phyloP scores from a whole-genome alignment of 1,140 invertebrate genomes.

The Cyclargus thomasi region DNA sequence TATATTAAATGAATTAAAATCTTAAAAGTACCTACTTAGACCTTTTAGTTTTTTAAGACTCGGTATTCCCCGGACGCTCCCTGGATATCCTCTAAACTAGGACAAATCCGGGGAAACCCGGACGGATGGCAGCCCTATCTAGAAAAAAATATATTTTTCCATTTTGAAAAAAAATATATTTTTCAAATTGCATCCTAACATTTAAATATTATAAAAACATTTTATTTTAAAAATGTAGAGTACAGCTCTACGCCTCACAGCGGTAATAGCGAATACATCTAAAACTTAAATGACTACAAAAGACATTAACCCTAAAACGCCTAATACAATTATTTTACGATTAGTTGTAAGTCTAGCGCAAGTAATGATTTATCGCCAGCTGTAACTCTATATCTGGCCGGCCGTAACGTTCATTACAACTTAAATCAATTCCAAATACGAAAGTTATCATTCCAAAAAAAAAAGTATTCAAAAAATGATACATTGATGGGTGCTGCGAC shows the following conservation, averaged over 20 bases:
- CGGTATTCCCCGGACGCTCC: no score
- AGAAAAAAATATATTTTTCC: no score
- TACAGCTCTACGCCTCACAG: neutral
- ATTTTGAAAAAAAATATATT: no score
- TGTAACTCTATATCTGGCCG: neutral
- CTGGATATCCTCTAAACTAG: no score
- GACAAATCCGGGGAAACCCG: no score
- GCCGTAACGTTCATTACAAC: neutral
- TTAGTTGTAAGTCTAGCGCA: neutral
- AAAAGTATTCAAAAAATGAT: constrained; percentile 31
- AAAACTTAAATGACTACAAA: neutral
- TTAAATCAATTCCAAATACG: constrained; percentile 6
- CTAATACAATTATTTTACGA: constrained; percentile 3
- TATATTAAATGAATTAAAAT: no score
- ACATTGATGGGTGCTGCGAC: constrained; percentile 20
- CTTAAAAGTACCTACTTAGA: no score
- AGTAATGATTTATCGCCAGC: neutral
- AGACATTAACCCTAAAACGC: neutral
- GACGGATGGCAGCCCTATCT: no score
- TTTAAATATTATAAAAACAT: no score
- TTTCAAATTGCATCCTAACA: no score
- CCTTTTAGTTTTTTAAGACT: no score
- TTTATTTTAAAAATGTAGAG: no score
- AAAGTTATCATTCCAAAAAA: constrained; percentile 29
- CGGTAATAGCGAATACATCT: neutral